Evolutionary conservation across 1,140 invertebrate genomes (phyloP).

Genomic region (Calosoma granatense): DNA sequence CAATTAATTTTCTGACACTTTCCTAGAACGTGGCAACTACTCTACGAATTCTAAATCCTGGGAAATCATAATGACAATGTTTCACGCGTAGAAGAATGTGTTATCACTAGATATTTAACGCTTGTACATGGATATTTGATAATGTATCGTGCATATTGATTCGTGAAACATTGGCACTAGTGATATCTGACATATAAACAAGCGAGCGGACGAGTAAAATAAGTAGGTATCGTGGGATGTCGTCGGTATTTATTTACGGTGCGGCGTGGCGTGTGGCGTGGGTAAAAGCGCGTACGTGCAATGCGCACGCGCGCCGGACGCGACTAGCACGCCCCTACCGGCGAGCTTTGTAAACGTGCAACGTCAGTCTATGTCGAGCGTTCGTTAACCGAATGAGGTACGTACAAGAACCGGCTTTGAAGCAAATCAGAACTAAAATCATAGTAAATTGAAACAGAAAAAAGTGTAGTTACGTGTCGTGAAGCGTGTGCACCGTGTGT

Average conservation of each 20-base stretch:
- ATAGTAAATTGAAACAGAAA: not conserved
- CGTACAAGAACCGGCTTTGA: constrained; percentile 7
- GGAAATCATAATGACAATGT: too few species aligned
- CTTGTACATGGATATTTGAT: too few species aligned
- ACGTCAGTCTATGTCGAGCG: constrained; percentile 16
- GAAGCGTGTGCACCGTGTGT: not conserved
- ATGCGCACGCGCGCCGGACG: constrained; percentile 20
- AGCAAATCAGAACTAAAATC: not conserved
- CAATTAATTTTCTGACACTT: too few species aligned
- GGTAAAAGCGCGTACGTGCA: constrained; percentile 15
- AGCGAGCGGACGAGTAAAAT: too few species aligned
- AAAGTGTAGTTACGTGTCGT: not conserved
- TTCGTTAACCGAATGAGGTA: constrained; percentile 15
- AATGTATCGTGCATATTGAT: too few species aligned
- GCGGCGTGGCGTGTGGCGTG: not conserved
- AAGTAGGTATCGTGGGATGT: too few species aligned
- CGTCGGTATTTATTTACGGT: constrained; percentile 17
- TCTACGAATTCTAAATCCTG: too few species aligned
- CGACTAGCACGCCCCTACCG: constrained; percentile 20
- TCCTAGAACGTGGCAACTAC: too few species aligned
- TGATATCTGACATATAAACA: too few species aligned
- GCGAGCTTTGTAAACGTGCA: constrained; percentile 22
- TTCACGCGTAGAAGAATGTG: too few species aligned
- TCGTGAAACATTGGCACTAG: too few species aligned
- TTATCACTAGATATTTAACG: too few species aligned